Evolutionary conservation across 2,888 invertebrate species (phyloP), one percentile per base, ranked within the genome.

Genomic region (Unio pictorum): DNA sequence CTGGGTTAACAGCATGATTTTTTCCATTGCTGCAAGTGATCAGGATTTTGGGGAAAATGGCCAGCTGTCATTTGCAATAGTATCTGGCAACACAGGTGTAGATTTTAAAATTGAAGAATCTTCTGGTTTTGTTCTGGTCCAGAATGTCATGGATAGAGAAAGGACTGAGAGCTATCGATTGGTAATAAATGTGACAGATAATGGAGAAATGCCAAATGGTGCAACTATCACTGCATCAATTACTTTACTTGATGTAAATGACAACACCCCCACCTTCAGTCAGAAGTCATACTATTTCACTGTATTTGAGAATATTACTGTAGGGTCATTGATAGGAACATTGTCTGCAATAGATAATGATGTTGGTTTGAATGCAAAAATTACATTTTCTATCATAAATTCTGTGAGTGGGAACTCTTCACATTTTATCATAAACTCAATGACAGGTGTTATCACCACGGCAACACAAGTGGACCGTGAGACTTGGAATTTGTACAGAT

Each of bases 111-210:
- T 79, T 26, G 67, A 76, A 26, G n/a, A 64, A 7, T 34, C 58
- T 34, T 75, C 75, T 15, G 81, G 80, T 6, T 68, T 68, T n/a
- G 78, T 63, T 17, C 63, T 45, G 30, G 69, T 79, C 4, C 69
- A 66, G 0, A 71, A 72, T 34, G 45, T 69, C 3, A 68, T 84
- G 45, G 81, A 84, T 63, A 71, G 82, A 30, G 84, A 84, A 67
- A 73, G 65, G 5, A 75, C 64, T 11, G 28, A 68, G 15, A 28
- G n/a, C 2, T 84, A 83, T 66, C 64, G 20, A 15, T 45, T 83
- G 58, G 60, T 58, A 20, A 61, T 83, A 7, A 23, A 28, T 4
- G 63, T 63, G n/a, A n/a, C 23, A 3, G 63, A 63, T 23, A 11
- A 63, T 30, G 63, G 63, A n/a, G 55, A 23, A 0, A n/a, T 55